Conservation (phyloP, 2,888 invertebrate genomes). For the Erebia ligea region DNA sequence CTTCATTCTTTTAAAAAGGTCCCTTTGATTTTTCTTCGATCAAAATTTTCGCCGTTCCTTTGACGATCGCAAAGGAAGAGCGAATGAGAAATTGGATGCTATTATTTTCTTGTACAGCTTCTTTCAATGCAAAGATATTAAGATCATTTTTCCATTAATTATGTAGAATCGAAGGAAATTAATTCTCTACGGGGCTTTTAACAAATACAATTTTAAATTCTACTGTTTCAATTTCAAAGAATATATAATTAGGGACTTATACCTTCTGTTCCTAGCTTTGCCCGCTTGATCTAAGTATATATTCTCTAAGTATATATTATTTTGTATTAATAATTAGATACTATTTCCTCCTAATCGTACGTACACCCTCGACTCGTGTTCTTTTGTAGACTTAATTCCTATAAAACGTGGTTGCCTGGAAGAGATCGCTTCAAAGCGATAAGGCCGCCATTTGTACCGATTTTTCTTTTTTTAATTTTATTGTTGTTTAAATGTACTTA, state of each 20-base stretch:
- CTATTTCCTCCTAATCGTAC: no score
- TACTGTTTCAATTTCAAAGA: conserved; percentile 34
- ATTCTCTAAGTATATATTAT: no score
- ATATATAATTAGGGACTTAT: background rate
- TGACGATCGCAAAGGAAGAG: conserved; percentile 60
- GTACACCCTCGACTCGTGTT: no score
- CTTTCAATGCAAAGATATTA: conserved; percentile 36
- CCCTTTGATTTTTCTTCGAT: conserved; percentile 75
- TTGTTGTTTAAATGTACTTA: no score
- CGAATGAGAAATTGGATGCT: conserved; percentile 71
- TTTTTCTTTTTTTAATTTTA: no score
- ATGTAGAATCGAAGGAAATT: conserved; percentile 47
- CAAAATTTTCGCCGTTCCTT: conserved; percentile 63
- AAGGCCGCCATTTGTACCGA: no score
- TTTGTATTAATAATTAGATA: no score
- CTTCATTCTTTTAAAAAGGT: conserved; percentile 61
- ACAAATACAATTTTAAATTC: conserved; percentile 32
- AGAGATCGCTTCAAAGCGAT: no score
- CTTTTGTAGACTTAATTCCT: no score
- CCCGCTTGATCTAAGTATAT: no score
- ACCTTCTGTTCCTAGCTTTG: background rate
- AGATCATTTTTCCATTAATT: conserved; percentile 54
- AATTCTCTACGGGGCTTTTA: conserved; percentile 38
- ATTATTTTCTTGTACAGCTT: conserved; percentile 68
- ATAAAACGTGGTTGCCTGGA: no score